Conservation (phyloP, 2,113 vertebrate species). For the Caloenas nicobarica region DNA sequence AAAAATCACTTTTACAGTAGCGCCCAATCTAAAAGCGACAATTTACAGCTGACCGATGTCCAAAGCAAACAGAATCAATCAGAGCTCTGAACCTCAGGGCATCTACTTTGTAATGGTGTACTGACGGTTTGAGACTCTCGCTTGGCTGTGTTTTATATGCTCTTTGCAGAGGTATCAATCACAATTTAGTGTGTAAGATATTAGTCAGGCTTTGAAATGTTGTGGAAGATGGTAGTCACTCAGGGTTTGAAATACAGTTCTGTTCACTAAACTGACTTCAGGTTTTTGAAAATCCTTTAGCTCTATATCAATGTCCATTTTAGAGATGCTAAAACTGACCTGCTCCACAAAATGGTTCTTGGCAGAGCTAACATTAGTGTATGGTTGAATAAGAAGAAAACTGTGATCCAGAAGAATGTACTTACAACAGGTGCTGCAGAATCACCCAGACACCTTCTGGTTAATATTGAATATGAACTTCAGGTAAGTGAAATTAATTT, state of each 20-base stretch:
- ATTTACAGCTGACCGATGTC: neutral
- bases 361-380: neutral
- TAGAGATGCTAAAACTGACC: neutral
- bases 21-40: neutral
- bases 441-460: neutral
- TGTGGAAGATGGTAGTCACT: too few relatives aligned
- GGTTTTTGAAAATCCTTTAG: neutral
- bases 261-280: neutral
- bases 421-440: neutral
- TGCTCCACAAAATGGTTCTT: neutral
- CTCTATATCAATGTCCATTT: neutral
- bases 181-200: neutral
- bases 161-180: neutral
- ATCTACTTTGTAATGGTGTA: neutral
- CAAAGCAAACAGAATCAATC: neutral
- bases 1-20: neutral
- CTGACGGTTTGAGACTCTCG: accelerated
- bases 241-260: neutral
- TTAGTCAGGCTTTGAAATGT: neutral
- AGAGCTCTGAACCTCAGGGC: neutral
- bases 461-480: neutral
- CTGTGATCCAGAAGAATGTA: neutral
- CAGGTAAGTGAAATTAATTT: neutral
- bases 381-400: neutral
- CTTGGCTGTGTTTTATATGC: neutral